These are phyloP conservation scores for Trichomalopsis sarcophagae DNA, from an alignment of 1,140 invertebrate genomes.

Conservation along the genomic window DNA sequence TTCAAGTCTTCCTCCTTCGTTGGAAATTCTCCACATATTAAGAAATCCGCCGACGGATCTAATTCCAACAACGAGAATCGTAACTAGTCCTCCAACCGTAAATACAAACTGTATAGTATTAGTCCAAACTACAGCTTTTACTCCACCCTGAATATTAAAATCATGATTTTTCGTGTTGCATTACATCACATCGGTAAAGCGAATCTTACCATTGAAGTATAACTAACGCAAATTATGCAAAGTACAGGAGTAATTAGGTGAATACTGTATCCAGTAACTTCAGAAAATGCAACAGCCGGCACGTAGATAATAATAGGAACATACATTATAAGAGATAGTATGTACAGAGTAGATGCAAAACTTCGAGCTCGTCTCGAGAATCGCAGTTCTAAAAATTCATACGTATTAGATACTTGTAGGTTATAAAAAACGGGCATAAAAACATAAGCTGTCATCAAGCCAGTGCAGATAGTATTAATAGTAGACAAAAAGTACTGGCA, in stretches of 20 bases:
- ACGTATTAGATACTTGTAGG: constrained; percentile 84
- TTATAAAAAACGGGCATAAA: constrained; percentile 80
- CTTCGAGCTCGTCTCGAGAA: constrained; percentile 79
- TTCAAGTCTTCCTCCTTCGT: constrained; percentile 62
- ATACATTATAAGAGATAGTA: constrained; percentile 75
- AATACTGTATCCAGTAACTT: constrained; percentile 81
- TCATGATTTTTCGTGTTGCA: too few relatives aligned
- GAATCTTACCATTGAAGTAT: constrained; percentile 81
- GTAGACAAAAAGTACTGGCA: constrained; percentile 79
- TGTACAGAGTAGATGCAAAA: constrained; percentile 80
- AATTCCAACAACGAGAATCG: constrained; percentile 80
- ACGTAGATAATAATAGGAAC: constrained; percentile 80
- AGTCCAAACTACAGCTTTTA: constrained; percentile 85
- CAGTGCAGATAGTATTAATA: neutral
- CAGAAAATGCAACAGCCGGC: constrained; percentile 78
- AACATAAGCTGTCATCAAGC: neutral
- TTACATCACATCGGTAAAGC: neutral
- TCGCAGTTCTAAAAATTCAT: constrained; percentile 84
- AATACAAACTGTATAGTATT: constrained; percentile 82
- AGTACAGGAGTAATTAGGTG: constrained; percentile 81
- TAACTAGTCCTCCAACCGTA: constrained; percentile 80
- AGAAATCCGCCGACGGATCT: constrained; percentile 79
- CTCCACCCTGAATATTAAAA: constrained; percentile 76
- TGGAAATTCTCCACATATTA: constrained; percentile 60
- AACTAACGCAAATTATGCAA: constrained; percentile 85